These are phyloP conservation scores for Zoroaster sp. DNA, from an alignment of 53 echinoderm and acorn worm species.

Conservation along the genomic window DNA sequence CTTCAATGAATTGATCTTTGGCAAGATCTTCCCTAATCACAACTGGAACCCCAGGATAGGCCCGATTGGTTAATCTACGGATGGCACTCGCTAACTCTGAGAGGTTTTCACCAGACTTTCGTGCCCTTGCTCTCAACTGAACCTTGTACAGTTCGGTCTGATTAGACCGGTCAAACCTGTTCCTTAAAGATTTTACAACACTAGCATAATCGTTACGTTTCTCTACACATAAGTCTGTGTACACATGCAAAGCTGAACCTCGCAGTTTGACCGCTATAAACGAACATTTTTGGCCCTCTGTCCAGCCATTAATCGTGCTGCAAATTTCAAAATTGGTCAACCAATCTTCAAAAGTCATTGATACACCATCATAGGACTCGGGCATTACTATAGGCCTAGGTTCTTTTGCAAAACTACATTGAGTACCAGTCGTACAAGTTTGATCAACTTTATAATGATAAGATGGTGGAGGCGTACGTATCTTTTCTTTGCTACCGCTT, in stretches of 20 bases:
- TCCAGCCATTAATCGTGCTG: neutral
- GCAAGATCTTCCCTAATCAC: neutral
- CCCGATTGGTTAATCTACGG: constrained; percentile 3
- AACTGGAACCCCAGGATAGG: neutral
- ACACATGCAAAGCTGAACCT: constrained; percentile 7
- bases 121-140: neutral
- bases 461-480: neutral
- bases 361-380: neutral
- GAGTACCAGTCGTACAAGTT: neutral
- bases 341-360: neutral
- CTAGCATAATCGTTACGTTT: neutral
- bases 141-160: constrained; percentile 13
- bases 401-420: neutral
- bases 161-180: neutral
- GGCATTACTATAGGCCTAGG: constrained; percentile 1
- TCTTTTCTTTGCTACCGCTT: neutral
- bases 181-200: neutral
- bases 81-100: neutral
- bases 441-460: neutral
- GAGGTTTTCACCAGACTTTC: neutral
- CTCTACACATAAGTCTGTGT: too few species aligned
- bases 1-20: constrained; percentile 4
- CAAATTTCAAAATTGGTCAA: constrained; percentile 10
- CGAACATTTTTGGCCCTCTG: constrained; percentile 1
- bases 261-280: constrained; percentile 1